Conservation (phyloP, 1,140 invertebrate species). For the Drosophila orena region DNA sequence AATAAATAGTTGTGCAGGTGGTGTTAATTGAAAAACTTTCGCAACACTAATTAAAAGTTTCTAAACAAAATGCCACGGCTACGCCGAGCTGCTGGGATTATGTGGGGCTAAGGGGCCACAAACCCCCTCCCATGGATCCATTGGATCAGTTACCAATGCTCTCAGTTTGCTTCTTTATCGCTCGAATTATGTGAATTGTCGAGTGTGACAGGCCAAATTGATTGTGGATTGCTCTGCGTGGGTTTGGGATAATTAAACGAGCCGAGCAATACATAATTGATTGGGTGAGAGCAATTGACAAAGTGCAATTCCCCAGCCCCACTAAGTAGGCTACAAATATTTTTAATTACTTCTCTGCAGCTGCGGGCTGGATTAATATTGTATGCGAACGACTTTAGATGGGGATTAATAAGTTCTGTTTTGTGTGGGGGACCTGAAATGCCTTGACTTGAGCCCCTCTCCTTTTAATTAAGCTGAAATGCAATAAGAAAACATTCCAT, state of each 20-base stretch:
- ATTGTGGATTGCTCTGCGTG: slow-evolving; percentile 34
- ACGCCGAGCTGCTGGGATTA: slow-evolving; percentile 48
- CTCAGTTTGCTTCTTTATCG: slow-evolving; percentile 18
- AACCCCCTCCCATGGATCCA: background rate
- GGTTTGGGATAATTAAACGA: slow-evolving; percentile 46
- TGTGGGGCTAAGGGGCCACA: slow-evolving; percentile 18
- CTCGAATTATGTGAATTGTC: slow-evolving; percentile 51
- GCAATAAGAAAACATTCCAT: no score
- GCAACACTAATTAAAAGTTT: slow-evolving; percentile 85
- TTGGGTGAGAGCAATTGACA: slow-evolving; percentile 30
- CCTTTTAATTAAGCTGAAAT: background rate
- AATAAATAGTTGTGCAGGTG: slow-evolving; percentile 85
- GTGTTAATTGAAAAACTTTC: slow-evolving; percentile 85
- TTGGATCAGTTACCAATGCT: slow-evolving; percentile 20
- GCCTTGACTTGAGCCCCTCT: background rate
- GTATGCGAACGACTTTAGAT: background rate
- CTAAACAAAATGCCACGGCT: slow-evolving; percentile 81
- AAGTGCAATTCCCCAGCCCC: slow-evolving; percentile 24
- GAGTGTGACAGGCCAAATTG: slow-evolving; percentile 51
- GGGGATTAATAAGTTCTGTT: slow-evolving; percentile 1
- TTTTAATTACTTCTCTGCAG: slow-evolving; percentile 25
- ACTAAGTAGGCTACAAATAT: slow-evolving; percentile 1
- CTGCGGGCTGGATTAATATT: background rate
- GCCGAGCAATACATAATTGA: slow-evolving; percentile 52
- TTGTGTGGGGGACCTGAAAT: background rate